Evolutionary conservation across 1,140 invertebrate species (phyloP).

Genomic region (Panonychus citri): DNA sequence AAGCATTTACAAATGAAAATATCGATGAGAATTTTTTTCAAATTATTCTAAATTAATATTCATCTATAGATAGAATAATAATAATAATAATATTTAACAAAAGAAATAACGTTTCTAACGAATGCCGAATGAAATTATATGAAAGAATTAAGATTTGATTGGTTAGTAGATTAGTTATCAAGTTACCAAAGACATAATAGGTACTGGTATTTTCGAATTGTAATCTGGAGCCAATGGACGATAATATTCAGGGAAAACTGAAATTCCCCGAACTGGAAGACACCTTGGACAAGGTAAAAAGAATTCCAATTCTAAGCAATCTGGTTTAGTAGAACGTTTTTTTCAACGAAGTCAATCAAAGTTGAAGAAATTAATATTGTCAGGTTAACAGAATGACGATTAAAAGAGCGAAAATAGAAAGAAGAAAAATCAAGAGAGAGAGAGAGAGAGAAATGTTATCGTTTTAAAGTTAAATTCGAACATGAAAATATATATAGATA

Average conservation of each 20-base stretch:
- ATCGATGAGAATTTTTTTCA: no score
- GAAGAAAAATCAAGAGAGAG: background rate
- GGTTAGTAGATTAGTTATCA: background rate
- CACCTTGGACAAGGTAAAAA: slow-evolving; percentile 5
- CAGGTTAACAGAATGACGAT: no score
- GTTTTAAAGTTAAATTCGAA: no score
- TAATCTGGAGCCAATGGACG: slow-evolving; percentile 12
- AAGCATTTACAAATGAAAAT: slow-evolving; percentile 9
- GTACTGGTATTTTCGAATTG: slow-evolving; percentile 15
- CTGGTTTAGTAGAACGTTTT: background rate
- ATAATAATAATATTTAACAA: background rate
- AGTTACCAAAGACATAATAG: slow-evolving; percentile 3
- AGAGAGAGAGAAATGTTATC: background rate
- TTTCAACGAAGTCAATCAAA: no score
- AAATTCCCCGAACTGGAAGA: slow-evolving; percentile 11
- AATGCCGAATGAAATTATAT: background rate
- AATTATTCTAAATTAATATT: no score
- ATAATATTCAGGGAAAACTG: slow-evolving; percentile 10
- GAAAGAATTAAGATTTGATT: background rate
- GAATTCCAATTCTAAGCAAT: background rate
- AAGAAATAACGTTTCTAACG: background rate
- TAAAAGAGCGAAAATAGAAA: background rate
- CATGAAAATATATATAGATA: no score
- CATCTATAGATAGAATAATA: no score
- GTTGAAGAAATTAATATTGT: no score